Evolutionary conservation across 2,888 invertebrate genomes (phyloP), one percentile per base, ranked within the genome.

Genomic region (Cerceris rybyensis): DNA sequence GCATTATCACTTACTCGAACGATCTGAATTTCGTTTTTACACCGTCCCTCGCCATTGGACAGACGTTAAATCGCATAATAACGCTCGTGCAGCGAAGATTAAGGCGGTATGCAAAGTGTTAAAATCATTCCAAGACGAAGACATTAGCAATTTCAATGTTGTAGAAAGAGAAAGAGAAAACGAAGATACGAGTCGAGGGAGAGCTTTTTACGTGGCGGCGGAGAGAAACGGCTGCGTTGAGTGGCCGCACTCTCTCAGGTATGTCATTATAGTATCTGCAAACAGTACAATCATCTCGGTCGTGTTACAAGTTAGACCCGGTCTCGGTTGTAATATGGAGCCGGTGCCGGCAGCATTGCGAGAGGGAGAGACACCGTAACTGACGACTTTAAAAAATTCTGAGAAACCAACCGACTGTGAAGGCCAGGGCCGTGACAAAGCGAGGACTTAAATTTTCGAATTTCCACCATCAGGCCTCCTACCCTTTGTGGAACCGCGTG

Each of bases 371-470:
- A 28, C 28, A 60, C 43, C 68, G 68, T 59, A 64, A 71, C 67
- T 13, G 66, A 67, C 58, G 61, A 64, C 41, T 41, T 59, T 58
- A 80, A 69, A 67, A 75, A 80, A 76, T 81, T 81, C 81, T 74
- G 39, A 75, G 78, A 86, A 79, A 84, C 17, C 81, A 59, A 63
- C 65, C 17, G 70, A 60, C 49, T 57, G 67, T 64, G 74, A 78
- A 84, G 71, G 77, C 70, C 83, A 80, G 60, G 69, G 61, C 59
- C 64, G 65, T 63, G 65, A 70, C 64, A 68, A 72, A 70, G 54
- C 65, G 39, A 43, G 49, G 52, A 69, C 54, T 60, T 61, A 74
- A 75, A 81, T 80, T 81, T 83, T 72, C 70, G 52, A 85, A 85
- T 83, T 78, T 80, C 46, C 63, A 64, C 55, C 43, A 11, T 28